Evolutionary conservation across 2,797 vertebrate genomes (phyloP), one percentile per base, ranked within the genome.

Genomic region (Phalanger gymnotis): DNA sequence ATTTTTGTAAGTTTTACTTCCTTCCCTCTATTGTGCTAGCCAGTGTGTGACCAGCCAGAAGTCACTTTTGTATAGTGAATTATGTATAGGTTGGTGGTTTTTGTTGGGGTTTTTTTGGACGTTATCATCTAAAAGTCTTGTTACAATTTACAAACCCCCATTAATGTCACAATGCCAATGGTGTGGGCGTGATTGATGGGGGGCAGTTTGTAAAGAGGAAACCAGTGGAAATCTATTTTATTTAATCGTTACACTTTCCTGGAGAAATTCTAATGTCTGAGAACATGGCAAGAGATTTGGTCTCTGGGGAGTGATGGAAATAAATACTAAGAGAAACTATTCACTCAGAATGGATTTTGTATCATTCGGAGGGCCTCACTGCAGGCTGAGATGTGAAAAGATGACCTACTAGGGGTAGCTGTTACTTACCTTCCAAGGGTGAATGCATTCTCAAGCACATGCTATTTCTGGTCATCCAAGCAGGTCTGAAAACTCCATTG

Each of bases 361-460:
- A 92, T 95, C 94, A 95, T 54, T 95, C 96, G 94, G 93, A 28
- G 40, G 28, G 96, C 97, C 92, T 96, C 93, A 94, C 93, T 97
- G 93, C 40, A 95, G 97, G 95, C 55, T 52, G 96, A 97, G 87
- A 97, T 96, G 93, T 96, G 95, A 97, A 95, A 95, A 95, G 94
- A 87, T 90, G 52, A 11, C 94, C 95, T 94, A 91, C 91, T 97
- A 95, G 96, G 61, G 57, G 96, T 81, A 27, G 40, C 25, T 87
- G 95, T n/a, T 90, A 30, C 66, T 91, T 96, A 91, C 31, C 91
- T 58, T 56, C 54, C 66, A 87, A 95, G 51, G 94, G 51, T 92
- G 34, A 28, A n/a, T 95, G 90, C 81, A 73, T 54, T 95, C 95
- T 94, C 92, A 96, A 90, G 31, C 87, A 90, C 53, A 53, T 93